Conservation (phyloP, 2,888 invertebrate genomes). For the Fragum whitleyi region DNA sequence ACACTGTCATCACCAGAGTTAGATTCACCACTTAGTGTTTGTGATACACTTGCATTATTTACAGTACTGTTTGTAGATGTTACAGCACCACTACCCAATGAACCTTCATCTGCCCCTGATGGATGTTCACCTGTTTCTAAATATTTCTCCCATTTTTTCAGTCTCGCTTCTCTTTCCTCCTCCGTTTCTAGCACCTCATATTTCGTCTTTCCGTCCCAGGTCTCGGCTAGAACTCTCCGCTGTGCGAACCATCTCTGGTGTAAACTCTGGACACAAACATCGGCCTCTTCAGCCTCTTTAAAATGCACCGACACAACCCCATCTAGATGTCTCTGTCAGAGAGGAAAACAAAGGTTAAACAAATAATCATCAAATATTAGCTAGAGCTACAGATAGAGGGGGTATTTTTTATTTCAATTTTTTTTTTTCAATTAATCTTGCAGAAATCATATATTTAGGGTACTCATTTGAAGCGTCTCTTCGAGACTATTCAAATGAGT, state of each 20-base stretch:
- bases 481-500: too few species aligned
- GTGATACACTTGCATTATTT: background rate
- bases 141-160: constrained; percentile 92
- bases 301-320: constrained; percentile 97
- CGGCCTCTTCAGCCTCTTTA: constrained; percentile 95
- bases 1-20: background rate
- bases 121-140: constrained; percentile 69
- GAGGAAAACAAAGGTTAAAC: constrained; percentile 29
- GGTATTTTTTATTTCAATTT: too few species aligned
- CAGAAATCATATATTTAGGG: too few species aligned
- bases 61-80: background rate
- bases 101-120: background rate
- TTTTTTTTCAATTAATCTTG: too few species aligned
- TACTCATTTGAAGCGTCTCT: too few species aligned
- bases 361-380: too few species aligned
- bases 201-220: constrained; percentile 98
- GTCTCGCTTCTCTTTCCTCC: constrained; percentile 92
- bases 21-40: background rate
- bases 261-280: constrained; percentile 93
- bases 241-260: constrained; percentile 96
- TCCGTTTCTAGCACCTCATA: constrained; percentile 96
- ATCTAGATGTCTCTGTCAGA: constrained; percentile 92
- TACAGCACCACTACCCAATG: background rate
- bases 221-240: constrained; percentile 92
- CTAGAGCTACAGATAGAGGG: too few species aligned